Percentiles rank a stretch among this genome's conserved stretches.
These are phyloP conservation scores for Equus quagga DNA, from an alignment of 2,113 vertebrate genomes.

Conservation along the genomic window DNA sequence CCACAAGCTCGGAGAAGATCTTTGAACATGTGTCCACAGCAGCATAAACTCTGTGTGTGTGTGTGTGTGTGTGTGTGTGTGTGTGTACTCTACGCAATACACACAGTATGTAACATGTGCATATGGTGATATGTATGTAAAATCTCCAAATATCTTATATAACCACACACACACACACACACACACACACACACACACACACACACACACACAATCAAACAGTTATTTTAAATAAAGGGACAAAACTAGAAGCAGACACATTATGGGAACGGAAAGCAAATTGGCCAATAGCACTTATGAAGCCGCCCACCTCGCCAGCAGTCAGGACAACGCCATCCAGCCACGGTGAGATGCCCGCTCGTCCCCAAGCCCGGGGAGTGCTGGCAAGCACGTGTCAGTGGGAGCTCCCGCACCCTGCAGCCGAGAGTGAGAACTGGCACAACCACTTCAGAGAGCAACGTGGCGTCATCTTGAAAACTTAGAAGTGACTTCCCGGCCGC, in stretches of 20 bases:
- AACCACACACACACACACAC: neutral
- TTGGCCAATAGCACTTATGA: neutral
- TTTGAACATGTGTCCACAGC: too few relatives aligned
- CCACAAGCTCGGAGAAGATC: rapidly evolving
- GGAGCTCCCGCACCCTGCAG: neutral
- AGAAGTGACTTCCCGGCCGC: neutral
- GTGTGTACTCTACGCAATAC: neutral
- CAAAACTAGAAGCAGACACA: neutral
- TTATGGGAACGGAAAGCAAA: neutral
- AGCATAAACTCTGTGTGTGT: neutral
- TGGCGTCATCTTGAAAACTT: neutral
- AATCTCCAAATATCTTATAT: too few relatives aligned
- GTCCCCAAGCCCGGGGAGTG: neutral
- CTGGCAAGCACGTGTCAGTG: rapidly evolving
- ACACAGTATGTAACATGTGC: rapidly evolving
- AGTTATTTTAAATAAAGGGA: neutral
- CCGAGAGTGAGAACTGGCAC: neutral
- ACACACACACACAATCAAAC: neutral
- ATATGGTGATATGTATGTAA: too few relatives aligned
- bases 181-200: neutral
- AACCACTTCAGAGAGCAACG: neutral
- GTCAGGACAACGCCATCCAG: neutral
- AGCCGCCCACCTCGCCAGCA: neutral
- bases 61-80: neutral
- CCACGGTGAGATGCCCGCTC: neutral